Base-by-base conservation (phyloP, 2,113 vertebrate species). In the Phylloscopus whistleri region DNA sequence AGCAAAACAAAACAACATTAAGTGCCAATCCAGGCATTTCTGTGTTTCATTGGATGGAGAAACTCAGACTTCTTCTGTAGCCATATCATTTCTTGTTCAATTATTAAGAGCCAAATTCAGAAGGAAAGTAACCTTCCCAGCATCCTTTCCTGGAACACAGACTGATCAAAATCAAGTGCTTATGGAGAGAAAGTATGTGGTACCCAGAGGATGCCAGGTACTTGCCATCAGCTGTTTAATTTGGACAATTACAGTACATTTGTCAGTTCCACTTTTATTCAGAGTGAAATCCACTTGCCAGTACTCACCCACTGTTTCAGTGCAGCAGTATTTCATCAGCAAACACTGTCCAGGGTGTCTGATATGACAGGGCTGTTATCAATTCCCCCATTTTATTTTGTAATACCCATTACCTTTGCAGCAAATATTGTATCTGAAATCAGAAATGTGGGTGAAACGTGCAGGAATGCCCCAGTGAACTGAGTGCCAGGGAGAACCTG, bases 1-100 rank as follows among this genome's bases (percentile, higher is more conserved):
- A 63, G 52, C 81, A 89, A 92, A 96, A 83, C 83, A 93, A 91
- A 96, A 55, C 80, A 82, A 43, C 87, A 22, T 33, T 18, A 74
- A 87, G 63, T 48, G 59, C 76, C 23, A 26, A 26, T 24, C 58
- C 11, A 13, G 16, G 53, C 37, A 20, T 31, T 52, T 33, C 52
- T 52, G 16, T 41, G 26, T 67, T 95, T 73, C 64, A 11, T 8
- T 76, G 33, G 72, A 27, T 75, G 70, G 64, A 68, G 72, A 67
- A 94, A 55, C 48, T 86, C 39, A 7, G 28, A 35, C 20, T 88
- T 81, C 81, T 91, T 88, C 16, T 13, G 1, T 30, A 73, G 63
- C 41, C 39, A 11, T 49, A 59, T 26, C 0, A 68, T 62, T 81
- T 72, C 80, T 51, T 43, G 6, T 60, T 72, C 41, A 10, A 30